A percentile compares a stretch with the other conserved stretches of the same genome.
These are phyloP conservation scores for Perizoma affinitatum DNA, from an alignment of 2,888 invertebrate genomes.

Conservation along the genomic window DNA sequence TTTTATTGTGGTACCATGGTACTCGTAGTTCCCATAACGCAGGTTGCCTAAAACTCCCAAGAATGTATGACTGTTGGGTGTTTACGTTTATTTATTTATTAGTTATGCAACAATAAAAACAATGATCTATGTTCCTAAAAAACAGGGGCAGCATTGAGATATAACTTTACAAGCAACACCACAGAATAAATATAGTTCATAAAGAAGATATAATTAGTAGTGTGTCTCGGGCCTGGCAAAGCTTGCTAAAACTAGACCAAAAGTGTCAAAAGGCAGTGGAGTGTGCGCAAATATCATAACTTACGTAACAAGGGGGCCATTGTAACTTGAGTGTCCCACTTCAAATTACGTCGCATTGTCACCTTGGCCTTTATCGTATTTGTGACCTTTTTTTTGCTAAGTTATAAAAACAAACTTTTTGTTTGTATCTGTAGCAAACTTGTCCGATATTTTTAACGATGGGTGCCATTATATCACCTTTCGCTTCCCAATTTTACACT, in stretches of 20 bases:
- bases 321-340: slow-evolving; percentile 61
- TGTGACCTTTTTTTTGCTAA: slow-evolving; percentile 54
- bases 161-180: no score
- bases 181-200: no score
- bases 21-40: no score
- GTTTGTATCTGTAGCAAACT: slow-evolving; percentile 57
- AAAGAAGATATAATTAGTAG: no score
- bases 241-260: slow-evolving; percentile 11
- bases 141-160: no score
- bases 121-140: no score
- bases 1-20: no score
- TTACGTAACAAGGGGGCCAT: slow-evolving; percentile 49
- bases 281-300: slow-evolving; percentile 37
- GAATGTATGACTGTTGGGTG: no score
- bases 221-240: slow-evolving; percentile 3
- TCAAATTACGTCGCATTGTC: slow-evolving; percentile 61
- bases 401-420: slow-evolving; percentile 63
- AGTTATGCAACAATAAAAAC: no score
- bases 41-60: no score
- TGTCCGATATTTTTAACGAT: slow-evolving; percentile 41
- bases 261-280: slow-evolving; percentile 20
- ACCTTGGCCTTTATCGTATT: slow-evolving; percentile 49
- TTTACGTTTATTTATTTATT: no score
- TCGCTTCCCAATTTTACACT: slow-evolving; percentile 10
- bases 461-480: slow-evolving; percentile 21